Conservation (phyloP, 2,113 vertebrate species). For the Nyctibius bracteatus region DNA sequence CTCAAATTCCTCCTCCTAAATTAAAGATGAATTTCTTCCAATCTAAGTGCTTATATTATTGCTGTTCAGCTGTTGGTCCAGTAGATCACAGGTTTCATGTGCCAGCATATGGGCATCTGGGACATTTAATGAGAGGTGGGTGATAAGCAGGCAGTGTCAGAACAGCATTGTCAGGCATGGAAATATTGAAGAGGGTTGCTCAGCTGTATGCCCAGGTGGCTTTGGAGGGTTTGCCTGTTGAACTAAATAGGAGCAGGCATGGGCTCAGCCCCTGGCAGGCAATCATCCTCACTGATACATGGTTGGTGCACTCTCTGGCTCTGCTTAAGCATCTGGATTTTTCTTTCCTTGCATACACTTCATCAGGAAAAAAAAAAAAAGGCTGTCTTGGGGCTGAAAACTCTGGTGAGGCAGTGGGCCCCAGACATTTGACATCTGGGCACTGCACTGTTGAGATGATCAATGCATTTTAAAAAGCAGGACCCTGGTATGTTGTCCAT, state of each 20-base stretch:
- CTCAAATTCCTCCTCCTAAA: neutral
- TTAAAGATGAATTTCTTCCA: neutral
- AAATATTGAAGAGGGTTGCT: neutral
- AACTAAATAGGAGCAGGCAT: neutral
- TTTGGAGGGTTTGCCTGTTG: neutral
- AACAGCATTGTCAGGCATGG: neutral
- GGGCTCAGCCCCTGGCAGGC: neutral
- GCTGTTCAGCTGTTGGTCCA: neutral
- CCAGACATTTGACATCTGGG: neutral
- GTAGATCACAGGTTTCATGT: neutral
- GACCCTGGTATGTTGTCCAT: neutral
- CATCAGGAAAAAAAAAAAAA: neutral
- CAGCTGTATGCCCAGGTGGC: neutral
- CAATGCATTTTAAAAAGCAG: neutral
- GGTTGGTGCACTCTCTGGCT: accelerated
- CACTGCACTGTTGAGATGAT: neutral
- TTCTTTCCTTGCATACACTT: neutral
- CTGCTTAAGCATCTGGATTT: neutral
- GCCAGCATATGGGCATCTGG: neutral
- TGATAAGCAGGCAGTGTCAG: neutral
- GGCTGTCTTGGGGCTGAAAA: neutral
- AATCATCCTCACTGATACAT: neutral
- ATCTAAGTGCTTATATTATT: neutral
- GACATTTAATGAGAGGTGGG: neutral
- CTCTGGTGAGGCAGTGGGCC: neutral